Conservation (phyloP, 2,113 vertebrate species). For the Xiphorhynchus elegans region DNA sequence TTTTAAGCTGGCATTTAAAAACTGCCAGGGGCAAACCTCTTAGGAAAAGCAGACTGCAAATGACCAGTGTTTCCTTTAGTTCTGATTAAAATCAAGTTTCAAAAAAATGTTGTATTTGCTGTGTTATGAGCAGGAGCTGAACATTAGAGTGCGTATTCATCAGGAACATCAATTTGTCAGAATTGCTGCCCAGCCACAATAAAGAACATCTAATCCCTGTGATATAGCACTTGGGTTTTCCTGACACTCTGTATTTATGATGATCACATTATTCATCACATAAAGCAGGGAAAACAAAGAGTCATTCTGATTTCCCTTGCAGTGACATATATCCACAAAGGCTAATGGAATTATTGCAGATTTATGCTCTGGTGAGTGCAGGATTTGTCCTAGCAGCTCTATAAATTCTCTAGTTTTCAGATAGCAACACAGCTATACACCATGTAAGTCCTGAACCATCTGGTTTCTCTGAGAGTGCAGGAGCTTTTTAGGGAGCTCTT, state of each 20-base stretch:
- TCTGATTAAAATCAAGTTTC: background rate
- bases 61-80: background rate
- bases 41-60: background rate
- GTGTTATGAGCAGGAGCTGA: background rate
- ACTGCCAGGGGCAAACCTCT: background rate
- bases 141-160: background rate
- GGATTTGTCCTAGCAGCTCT: constrained; percentile 16
- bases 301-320: background rate
- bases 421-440: background rate
- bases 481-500: background rate
- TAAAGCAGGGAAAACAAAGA: constrained; percentile 3
- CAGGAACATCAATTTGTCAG: background rate
- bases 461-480: background rate
- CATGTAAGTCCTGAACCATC: background rate
- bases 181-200: background rate
- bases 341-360: constrained; percentile 13
- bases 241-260: background rate
- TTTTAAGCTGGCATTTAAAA: background rate
- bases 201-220: background rate
- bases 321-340: constrained; percentile 7
- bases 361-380: background rate
- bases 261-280: background rate
- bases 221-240: background rate
- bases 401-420: background rate
- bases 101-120: background rate